Percentiles rank a stretch among this genome's conserved stretches.
Conservation (phyloP, 2,797 vertebrate genomes). For the Arnoldichthys spilopterus region DNA sequence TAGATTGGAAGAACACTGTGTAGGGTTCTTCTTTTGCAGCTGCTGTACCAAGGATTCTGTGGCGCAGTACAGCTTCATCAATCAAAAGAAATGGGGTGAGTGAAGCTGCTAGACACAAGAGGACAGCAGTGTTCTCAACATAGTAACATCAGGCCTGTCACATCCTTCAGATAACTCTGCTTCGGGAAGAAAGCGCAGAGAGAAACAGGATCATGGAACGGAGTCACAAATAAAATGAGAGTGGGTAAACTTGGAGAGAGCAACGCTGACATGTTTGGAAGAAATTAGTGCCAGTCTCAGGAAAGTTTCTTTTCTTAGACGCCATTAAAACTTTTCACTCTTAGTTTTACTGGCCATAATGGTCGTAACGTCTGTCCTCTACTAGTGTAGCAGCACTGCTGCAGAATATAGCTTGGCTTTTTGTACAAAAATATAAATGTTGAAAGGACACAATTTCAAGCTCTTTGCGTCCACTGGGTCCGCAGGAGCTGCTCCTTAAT, state of each 20-base stretch:
- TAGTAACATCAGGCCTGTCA: background rate
- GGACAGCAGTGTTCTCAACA: background rate
- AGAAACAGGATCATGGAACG: background rate
- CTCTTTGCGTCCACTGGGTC: background rate
- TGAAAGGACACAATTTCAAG: background rate
- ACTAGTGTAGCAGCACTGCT: background rate
- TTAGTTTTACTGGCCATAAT: background rate
- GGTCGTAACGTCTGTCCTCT: background rate
- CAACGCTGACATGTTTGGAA: background rate
- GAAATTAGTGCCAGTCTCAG: background rate
- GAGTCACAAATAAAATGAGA: background rate
- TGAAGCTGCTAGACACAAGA: background rate
- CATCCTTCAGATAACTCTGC: background rate
- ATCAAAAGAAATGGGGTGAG: slow-evolving; percentile 11
- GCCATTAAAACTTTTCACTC: background rate
- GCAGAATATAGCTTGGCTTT: too few relatives aligned
- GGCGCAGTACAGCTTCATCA: background rate
- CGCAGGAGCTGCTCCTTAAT: background rate
- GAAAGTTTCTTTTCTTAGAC: background rate
- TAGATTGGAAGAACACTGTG: background rate
- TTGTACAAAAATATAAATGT: background rate
- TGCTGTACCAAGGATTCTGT: background rate
- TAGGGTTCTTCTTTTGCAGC: background rate
- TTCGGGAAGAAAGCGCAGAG: background rate
- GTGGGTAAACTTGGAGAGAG: background rate